phyloP scores from a whole-genome alignment of 2,113 vertebrate species.

The Triplophysa siluroides region DNA sequence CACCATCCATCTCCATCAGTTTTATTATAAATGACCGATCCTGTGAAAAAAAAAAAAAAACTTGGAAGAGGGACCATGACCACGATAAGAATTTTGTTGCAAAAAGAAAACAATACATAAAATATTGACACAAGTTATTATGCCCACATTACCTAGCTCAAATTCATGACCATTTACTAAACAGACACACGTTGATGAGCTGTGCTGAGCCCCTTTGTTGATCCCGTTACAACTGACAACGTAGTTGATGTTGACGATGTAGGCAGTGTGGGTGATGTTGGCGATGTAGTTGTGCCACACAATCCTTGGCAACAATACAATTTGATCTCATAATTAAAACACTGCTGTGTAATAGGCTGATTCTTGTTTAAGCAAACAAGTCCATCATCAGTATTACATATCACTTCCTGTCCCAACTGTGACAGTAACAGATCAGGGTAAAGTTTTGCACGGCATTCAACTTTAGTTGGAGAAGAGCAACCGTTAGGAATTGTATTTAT shows the following conservation, averaged over 20 bases:
- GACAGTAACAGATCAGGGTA: not conserved
- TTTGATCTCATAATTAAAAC: conserved; percentile 63
- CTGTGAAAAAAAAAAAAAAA: conserved; percentile 56
- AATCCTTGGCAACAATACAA: conserved; percentile 55
- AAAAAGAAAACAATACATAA: not conserved
- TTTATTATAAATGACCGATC: conserved; percentile 70
- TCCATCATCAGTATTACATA: conserved; percentile 45
- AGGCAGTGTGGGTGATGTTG: not conserved
- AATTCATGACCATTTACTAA: not conserved
- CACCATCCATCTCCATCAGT: conserved; percentile 70
- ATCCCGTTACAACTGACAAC: not conserved
- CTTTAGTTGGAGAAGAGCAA: conserved; percentile 39
- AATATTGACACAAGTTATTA: not conserved
- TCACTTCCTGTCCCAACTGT: conserved; percentile 59
- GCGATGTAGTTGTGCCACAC: not conserved
- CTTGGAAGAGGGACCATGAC: not conserved
- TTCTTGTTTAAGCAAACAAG: conserved; percentile 64
- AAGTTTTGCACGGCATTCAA: conserved; percentile 53
- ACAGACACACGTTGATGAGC: conserved; percentile 10
- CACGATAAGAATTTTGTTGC: too few relatives aligned
- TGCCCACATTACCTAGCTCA: conserved; percentile 28
- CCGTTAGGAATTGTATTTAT: not conserved
- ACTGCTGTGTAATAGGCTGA: conserved; percentile 57
- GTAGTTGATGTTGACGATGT: not conserved
- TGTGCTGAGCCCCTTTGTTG: not conserved